Conservation (phyloP, 2,113 vertebrate species). For the Ceyx cyanopectus region DNA sequence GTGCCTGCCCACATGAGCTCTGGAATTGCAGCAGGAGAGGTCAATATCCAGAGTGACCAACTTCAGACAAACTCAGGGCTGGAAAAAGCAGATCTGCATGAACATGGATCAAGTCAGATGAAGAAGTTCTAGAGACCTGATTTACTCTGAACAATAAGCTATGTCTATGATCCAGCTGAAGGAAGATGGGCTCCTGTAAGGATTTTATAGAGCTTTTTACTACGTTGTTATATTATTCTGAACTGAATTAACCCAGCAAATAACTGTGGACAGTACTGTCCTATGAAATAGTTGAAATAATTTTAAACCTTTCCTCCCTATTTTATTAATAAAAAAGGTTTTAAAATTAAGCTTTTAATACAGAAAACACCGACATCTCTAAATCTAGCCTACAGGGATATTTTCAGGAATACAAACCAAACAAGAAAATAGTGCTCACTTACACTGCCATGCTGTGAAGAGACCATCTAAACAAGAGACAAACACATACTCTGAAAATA, state of each 20-base stretch:
- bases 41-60: neutral
- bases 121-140: neutral
- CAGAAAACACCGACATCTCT: neutral
- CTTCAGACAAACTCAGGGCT: neutral
- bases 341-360: neutral
- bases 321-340: neutral
- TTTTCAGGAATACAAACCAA: neutral
- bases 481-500: neutral
- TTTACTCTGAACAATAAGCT: neutral
- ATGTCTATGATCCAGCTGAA: neutral
- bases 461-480: neutral
- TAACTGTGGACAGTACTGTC: neutral
- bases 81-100: neutral
- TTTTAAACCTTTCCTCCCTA: neutral
- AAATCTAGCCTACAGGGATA: neutral
- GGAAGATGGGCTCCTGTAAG: neutral
- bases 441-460: neutral
- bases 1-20: neutral
- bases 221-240: neutral
- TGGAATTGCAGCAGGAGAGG: neutral
- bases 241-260: neutral
- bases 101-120: neutral
- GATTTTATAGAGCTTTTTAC: neutral
- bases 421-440: neutral
- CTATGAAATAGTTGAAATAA: neutral